Percentiles rank a stretch among this genome's conserved stretches.
phyloP scores from a whole-genome alignment of 2,797 vertebrate genomes.

The Sebastes itinus region DNA sequence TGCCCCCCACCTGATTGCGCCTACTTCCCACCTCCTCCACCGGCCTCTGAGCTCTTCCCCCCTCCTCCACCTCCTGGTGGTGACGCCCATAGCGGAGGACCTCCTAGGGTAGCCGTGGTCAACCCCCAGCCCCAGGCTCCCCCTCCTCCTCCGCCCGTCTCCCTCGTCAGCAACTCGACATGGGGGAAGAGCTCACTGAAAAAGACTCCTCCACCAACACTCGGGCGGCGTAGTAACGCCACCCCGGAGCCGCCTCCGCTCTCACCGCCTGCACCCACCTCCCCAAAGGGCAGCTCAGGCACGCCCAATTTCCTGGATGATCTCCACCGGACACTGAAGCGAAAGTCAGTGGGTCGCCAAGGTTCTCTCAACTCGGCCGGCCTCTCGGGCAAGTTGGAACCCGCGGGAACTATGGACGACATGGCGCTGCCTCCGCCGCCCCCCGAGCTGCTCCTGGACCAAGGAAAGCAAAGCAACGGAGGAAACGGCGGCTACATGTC shows the following conservation, averaged over 20 bases:
- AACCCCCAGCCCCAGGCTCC: slow-evolving; percentile 92
- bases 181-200: slow-evolving; percentile 90
- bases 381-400: slow-evolving; percentile 81
- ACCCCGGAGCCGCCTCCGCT: slow-evolving; percentile 85
- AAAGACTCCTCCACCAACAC: slow-evolving; percentile 89
- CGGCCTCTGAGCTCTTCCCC: slow-evolving; percentile 89
- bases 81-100: slow-evolving; percentile 78
- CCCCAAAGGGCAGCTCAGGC: slow-evolving; percentile 89
- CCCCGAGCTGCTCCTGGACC: slow-evolving; percentile 90
- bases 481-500: slow-evolving; percentile 82
- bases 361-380: slow-evolving; percentile 86
- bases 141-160: slow-evolving; percentile 77
- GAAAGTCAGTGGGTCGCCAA: slow-evolving; percentile 94
- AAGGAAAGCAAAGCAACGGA: slow-evolving; percentile 83
- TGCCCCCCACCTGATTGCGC: slow-evolving; percentile 87
- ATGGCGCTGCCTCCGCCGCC: slow-evolving; percentile 90
- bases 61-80: slow-evolving; percentile 87
- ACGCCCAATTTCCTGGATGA: slow-evolving; percentile 95
- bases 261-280: slow-evolving; percentile 79
- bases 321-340: slow-evolving; percentile 93
- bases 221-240: slow-evolving; percentile 87
- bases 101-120: slow-evolving; percentile 89
- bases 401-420: slow-evolving; percentile 92
- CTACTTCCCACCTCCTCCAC: slow-evolving; percentile 89
- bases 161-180: slow-evolving; percentile 77